A percentile compares a stretch with the other conserved stretches of the same genome.
phyloP scores from a whole-genome alignment of 1,140 invertebrate genomes.

The Hyphantria cunea region DNA sequence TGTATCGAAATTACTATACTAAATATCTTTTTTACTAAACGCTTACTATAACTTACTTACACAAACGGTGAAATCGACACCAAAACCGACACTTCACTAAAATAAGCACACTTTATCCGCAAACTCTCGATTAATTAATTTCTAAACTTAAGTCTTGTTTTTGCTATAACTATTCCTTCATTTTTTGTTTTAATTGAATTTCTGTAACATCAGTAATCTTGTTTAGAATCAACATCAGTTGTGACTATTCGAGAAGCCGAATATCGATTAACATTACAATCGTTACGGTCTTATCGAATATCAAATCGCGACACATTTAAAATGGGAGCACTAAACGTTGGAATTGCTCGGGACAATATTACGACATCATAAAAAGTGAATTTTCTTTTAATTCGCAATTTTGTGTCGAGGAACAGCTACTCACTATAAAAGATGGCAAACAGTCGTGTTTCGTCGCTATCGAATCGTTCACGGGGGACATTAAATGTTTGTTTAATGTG shows the following conservation, averaged over 20 bases:
- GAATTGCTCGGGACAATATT: constrained; percentile 44
- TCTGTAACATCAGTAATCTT: background rate
- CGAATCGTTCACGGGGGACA: constrained; percentile 39
- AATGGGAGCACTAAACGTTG: constrained; percentile 36
- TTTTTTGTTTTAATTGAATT: too few relatives aligned
- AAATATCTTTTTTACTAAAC: too few relatives aligned
- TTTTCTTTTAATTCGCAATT: constrained; percentile 51
- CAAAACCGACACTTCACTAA: too few relatives aligned
- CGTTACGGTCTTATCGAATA: constrained; percentile 33
- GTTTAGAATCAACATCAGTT: background rate
- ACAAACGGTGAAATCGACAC: too few relatives aligned
- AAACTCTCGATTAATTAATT: too few relatives aligned
- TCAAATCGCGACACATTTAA: constrained; percentile 36
- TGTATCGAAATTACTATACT: too few relatives aligned
- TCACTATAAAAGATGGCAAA: constrained; percentile 43
- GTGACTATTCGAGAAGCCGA: background rate
- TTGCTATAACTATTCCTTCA: too few relatives aligned
- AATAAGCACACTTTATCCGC: too few relatives aligned
- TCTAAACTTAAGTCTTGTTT: too few relatives aligned
- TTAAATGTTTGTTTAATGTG: constrained; percentile 50
- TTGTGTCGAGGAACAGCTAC: constrained; percentile 41
- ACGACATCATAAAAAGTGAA: constrained; percentile 47
- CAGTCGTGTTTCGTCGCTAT: constrained; percentile 30
- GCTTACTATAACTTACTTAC: too few relatives aligned
- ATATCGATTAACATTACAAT: constrained; percentile 11